Evolutionary conservation across 1,140 invertebrate genomes (phyloP).

Genomic region (Adelges cooleyi): DNA sequence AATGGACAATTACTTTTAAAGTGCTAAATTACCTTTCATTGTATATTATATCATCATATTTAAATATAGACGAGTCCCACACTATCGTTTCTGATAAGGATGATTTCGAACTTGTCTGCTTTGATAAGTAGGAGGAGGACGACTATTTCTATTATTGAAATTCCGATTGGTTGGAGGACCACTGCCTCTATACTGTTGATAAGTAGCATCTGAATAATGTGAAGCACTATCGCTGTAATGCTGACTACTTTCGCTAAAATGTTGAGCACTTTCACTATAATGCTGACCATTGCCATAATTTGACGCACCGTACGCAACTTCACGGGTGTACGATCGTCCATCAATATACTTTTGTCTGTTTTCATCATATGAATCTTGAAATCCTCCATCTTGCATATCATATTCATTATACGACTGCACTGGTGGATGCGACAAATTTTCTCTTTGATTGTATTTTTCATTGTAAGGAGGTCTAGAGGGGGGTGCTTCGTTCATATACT

Average conservation of each 20-base stretch:
- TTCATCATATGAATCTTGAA: slow-evolving; percentile 9
- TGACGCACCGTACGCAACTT: background rate
- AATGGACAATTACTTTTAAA: background rate
- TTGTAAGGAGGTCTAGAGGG: background rate
- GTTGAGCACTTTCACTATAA: slow-evolving; percentile 1
- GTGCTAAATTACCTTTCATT: slow-evolving; percentile 17
- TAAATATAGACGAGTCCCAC: slow-evolving; percentile 1
- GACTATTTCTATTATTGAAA: slow-evolving; percentile 5
- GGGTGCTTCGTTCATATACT: background rate
- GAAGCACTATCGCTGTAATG: slow-evolving; percentile 9
- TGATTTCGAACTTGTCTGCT: slow-evolving; percentile 23
- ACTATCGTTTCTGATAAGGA: slow-evolving; percentile 25
- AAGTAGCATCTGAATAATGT: background rate
- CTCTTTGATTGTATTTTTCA: slow-evolving; percentile 21
- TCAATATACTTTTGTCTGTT: slow-evolving; percentile 17
- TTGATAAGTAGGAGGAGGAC: background rate
- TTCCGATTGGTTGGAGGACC: background rate
- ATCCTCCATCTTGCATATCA: background rate
- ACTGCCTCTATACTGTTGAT: background rate
- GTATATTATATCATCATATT: too few species aligned
- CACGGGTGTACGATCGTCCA: background rate
- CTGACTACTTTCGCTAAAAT: background rate
- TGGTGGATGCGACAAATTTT: background rate
- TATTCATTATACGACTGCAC: background rate
- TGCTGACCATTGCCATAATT: slow-evolving; percentile 2